These are phyloP conservation scores for Epistrophe eligans DNA, from an alignment of 2,888 invertebrate genomes.

Conservation along the genomic window DNA sequence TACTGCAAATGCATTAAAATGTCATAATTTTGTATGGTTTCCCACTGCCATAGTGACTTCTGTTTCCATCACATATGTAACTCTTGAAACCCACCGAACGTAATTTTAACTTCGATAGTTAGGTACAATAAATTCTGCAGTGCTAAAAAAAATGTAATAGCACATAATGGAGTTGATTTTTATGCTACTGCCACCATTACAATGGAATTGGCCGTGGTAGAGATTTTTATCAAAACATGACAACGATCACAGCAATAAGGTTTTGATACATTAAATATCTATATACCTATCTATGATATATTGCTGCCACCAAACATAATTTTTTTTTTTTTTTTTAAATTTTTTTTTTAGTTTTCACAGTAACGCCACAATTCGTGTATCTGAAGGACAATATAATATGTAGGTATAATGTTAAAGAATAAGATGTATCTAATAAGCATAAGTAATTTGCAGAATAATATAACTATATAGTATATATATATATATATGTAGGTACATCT, in stretches of 20 bases:
- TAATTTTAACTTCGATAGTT: constrained; percentile 31
- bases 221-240: constrained; percentile 36
- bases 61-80: not conserved
- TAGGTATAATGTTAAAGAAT: constrained; percentile 11
- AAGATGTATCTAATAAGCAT: constrained; percentile 19
- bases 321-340: not conserved
- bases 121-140: constrained; percentile 20
- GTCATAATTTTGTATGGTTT: constrained; percentile 35
- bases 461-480: too few species aligned
- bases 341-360: constrained; percentile 1
- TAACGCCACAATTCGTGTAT: constrained; percentile 2
- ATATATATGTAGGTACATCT: not conserved
- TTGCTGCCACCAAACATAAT: not conserved
- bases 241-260: not conserved
- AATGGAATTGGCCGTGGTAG: constrained; percentile 35
- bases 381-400: constrained; percentile 23
- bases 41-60: not conserved
- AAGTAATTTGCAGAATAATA: constrained; percentile 4
- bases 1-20: constrained; percentile 22
- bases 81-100: constrained; percentile 41
- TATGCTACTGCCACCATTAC: constrained; percentile 41
- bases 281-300: not conserved
- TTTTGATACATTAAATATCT: too few species aligned
- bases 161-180: constrained; percentile 38
- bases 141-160: constrained; percentile 37